Conservation (phyloP, 2,888 invertebrate genomes). For the Heliconius aoede region DNA sequence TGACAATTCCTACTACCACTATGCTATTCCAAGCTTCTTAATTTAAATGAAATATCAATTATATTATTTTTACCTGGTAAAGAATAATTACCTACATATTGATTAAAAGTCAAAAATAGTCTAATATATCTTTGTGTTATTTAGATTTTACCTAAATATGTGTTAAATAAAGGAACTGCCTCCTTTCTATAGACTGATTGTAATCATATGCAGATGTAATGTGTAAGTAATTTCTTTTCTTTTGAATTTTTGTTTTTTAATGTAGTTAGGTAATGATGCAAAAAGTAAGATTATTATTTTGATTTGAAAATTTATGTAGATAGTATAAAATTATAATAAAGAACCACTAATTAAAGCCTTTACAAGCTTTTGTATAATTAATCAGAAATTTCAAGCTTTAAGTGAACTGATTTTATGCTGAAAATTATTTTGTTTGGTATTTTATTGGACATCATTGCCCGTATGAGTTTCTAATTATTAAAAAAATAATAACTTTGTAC, state of each 20-base stretch:
- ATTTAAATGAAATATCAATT: not conserved
- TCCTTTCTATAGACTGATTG: slow-evolving; percentile 19
- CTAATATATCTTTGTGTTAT: not conserved
- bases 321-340: slow-evolving; percentile 10
- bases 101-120: not conserved
- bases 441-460: too few relatives aligned
- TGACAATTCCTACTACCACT: too few relatives aligned
- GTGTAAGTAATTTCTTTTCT: not conserved
- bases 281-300: not conserved
- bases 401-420: not conserved
- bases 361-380: not conserved
- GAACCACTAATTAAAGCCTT: not conserved
- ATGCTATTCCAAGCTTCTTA: not conserved
- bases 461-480: not conserved
- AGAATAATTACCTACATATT: not conserved
- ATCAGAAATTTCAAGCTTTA: not conserved
- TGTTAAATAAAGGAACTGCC: slow-evolving; percentile 16
- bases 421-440: too few relatives aligned
- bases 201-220: not conserved
- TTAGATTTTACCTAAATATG: not conserved
- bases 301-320: not conserved
- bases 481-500: not conserved
- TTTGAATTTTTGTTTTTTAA: not conserved
- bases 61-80: not conserved
- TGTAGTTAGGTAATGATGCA: not conserved